phyloP scores from a whole-genome alignment of 1,140 invertebrate species.

The Drosophila hydei region DNA sequence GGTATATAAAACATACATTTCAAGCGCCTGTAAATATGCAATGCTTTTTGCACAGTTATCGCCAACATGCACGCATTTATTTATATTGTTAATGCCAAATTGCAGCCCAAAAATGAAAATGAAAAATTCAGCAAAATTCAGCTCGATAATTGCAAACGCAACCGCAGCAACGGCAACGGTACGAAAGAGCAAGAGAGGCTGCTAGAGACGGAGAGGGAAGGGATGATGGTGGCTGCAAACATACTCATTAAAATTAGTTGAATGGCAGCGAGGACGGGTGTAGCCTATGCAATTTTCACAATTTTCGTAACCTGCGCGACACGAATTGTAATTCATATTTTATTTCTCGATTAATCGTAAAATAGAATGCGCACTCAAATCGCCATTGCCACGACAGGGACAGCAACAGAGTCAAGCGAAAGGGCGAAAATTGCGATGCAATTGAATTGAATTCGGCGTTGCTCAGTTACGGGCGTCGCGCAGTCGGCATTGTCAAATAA shows the following conservation, averaged over 20 bases:
- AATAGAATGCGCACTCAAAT: constrained; percentile 1
- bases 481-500: constrained; percentile 67
- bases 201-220: background rate
- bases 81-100: constrained; percentile 51
- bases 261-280: background rate
- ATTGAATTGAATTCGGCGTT: constrained; percentile 59
- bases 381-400: no score
- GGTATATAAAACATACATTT: constrained; percentile 1
- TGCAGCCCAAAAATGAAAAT: constrained; percentile 39
- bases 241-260: constrained; percentile 63
- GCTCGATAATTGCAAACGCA: constrained; percentile 38
- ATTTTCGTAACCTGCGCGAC: constrained; percentile 54
- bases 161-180: no score
- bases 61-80: constrained; percentile 39
- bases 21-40: constrained; percentile 64
- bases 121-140: constrained; percentile 46
- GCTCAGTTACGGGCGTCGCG: constrained; percentile 51
- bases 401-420: constrained; percentile 2
- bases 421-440: constrained; percentile 11
- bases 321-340: constrained; percentile 77
- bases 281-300: background rate
- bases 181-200: background rate
- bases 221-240: constrained; percentile 43
- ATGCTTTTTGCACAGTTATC: constrained; percentile 64
- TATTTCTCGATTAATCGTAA: constrained; percentile 36